phyloP scores from a whole-genome alignment of 1,140 invertebrate genomes.

The Zaprionus lachaisei region DNA sequence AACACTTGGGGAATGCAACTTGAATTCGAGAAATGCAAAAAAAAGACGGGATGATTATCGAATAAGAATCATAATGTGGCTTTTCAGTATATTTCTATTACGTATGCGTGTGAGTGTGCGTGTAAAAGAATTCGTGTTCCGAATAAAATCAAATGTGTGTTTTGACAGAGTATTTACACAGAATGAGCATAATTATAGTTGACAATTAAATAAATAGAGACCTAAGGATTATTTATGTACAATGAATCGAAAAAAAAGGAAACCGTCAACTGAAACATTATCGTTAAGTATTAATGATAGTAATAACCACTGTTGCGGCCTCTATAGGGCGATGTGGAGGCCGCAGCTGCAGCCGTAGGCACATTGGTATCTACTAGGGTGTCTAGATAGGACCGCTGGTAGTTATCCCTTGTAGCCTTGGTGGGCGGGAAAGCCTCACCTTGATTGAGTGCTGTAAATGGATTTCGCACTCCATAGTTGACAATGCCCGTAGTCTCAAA shows the following conservation, averaged over 20 bases:
- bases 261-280: neutral
- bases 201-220: constrained; percentile 18
- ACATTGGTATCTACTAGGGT: constrained; percentile 44
- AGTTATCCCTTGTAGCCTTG: constrained; percentile 67
- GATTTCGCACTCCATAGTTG: constrained; percentile 65
- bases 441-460: constrained; percentile 78
- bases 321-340: constrained; percentile 38
- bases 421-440: constrained; percentile 77
- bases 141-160: neutral
- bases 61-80: neutral
- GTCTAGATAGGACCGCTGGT: constrained; percentile 70
- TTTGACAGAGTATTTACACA: constrained; percentile 10
- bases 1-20: constrained; percentile 3
- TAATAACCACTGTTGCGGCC: constrained; percentile 62
- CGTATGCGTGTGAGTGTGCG: constrained; percentile 4
- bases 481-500: constrained; percentile 67
- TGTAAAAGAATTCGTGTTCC: constrained; percentile 4
- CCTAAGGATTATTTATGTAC: constrained; percentile 32
- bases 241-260: constrained; percentile 8
- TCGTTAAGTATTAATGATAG: constrained; percentile 41
- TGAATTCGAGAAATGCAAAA: neutral
- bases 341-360: constrained; percentile 28
- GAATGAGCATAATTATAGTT: constrained; percentile 4
- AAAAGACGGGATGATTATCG: neutral
- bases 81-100: constrained; percentile 7